phyloP scores from a whole-genome alignment of 1,140 invertebrate genomes.

The Rhyacophila brunnea region DNA sequence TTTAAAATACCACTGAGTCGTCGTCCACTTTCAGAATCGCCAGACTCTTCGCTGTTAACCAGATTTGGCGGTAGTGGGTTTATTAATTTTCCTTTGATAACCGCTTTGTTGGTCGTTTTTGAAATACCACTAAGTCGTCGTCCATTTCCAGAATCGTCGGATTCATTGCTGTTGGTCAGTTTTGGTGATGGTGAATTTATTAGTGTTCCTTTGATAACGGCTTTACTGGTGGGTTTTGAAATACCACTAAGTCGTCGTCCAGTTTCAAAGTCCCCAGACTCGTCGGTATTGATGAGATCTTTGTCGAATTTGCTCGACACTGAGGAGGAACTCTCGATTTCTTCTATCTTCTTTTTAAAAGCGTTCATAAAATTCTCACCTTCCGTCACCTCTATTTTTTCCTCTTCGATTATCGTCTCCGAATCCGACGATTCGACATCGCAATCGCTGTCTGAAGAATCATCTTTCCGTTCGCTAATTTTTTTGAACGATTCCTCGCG shows the following conservation, averaged over 20 bases:
- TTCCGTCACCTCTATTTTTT: conserved; percentile 2
- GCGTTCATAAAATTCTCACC: conserved; percentile 28
- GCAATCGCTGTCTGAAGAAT: conserved; percentile 10
- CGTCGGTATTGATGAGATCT: not conserved
- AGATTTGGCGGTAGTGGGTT: not conserved
- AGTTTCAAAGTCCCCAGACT: not conserved
- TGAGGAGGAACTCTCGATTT: not conserved
- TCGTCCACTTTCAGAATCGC: conserved; percentile 13
- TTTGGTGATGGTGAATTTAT: too few relatives aligned
- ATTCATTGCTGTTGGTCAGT: conserved; percentile 4
- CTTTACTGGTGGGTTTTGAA: conserved; percentile 35
- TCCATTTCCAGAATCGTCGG: conserved; percentile 2
- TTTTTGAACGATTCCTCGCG: conserved; percentile 13
- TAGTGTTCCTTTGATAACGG: conserved; percentile 19
- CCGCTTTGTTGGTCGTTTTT: too few relatives aligned
- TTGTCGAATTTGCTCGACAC: too few relatives aligned
- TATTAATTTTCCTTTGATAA: not conserved
- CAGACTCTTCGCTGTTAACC: not conserved
- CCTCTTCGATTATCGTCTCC: conserved; percentile 10
- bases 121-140: not conserved
- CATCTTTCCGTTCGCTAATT: conserved; percentile 11
- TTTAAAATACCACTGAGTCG: conserved; percentile 40
- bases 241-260: conserved; percentile 40
- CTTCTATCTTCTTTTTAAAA: conserved; percentile 25
- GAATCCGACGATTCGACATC: conserved; percentile 16